Evolutionary conservation across 2,113 vertebrate genomes (phyloP), one percentile per base, ranked within the genome.

Genomic region (Echinops telfairi): DNA sequence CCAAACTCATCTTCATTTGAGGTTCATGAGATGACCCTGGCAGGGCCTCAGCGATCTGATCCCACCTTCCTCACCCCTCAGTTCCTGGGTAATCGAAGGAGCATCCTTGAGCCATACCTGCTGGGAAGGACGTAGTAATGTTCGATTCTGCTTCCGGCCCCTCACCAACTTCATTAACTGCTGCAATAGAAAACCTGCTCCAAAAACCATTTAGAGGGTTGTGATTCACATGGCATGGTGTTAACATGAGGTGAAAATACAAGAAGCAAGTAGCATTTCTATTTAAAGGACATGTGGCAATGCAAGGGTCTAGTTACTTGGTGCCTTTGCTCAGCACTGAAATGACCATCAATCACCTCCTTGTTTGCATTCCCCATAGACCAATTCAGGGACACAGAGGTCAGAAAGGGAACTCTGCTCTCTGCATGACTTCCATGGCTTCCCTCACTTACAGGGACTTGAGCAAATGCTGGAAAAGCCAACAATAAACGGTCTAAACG

Each of bases 111-210:
- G 20, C 27, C 58, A 12, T 98, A 98, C 98, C 98, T 98, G 96
- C 91, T 68, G 70, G 78, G 47, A 95, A 89, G 3, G 43, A 75
- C 0, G 98, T 98, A 36, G 97, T 98, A 85, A 98, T 93, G 38
- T 38, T 96, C 57, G 96, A 97, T 97, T 98, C 97, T 0, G 98
- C 98, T 79, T 97, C 88, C 3, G 98, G 98, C 47, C 98, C 98
- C 87, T 97, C 97, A 68, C 98, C 98, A 90, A 94, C 94, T 89
- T 96, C 96, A 70, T 98, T 98, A 81, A 98, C 98, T 0, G 97
- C 98, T 87, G 97, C 96, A 58, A 98, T 94, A n/a, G 95, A 98
- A 97, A 98, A 96, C 96, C 98, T 99, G 9, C 1, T 29, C 71
- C 53, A 96, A 96, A 96, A 36, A 94, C 92, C 92, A 93, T 93